Evolutionary conservation across 2,113 vertebrate genomes (phyloP).

Genomic region (Microtus ochrogaster): DNA sequence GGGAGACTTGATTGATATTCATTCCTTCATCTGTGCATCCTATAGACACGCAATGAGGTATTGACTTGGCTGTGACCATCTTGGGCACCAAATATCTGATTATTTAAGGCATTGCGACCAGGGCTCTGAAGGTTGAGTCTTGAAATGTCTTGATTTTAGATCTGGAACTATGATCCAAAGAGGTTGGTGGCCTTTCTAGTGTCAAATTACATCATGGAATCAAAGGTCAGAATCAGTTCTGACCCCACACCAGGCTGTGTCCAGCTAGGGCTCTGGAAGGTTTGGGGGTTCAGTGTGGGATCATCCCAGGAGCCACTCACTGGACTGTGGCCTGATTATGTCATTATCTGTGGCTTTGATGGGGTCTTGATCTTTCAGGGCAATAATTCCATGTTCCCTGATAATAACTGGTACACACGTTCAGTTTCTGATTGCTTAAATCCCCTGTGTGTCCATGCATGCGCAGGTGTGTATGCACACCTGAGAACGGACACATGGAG

Average conservation of each 20-base stretch:
- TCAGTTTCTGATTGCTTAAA: neutral
- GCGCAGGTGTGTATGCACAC: no score
- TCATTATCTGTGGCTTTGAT: neutral
- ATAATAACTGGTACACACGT: neutral
- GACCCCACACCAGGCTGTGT: neutral
- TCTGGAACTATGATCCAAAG: neutral
- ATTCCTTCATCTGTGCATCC: neutral
- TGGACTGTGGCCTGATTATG: neutral
- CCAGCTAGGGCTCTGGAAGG: neutral
- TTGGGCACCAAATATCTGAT: neutral
- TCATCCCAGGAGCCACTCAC: no score
- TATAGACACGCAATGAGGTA: neutral
- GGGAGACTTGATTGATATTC: neutral
- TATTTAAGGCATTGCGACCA: rapidly evolving
- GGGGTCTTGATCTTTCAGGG: neutral
- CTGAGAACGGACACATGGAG: neutral
- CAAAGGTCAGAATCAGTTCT: neutral
- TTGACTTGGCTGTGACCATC: neutral
- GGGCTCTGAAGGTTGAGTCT: neutral
- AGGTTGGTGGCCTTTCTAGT: neutral
- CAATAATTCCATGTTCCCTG: neutral
- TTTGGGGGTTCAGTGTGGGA: neutral
- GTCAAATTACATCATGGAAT: rapidly evolving
- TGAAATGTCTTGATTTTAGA: neutral
- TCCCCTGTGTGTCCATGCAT: neutral